These are phyloP conservation scores for Tridacna gigas DNA, from an alignment of 2,888 invertebrate genomes.

Conservation along the genomic window DNA sequence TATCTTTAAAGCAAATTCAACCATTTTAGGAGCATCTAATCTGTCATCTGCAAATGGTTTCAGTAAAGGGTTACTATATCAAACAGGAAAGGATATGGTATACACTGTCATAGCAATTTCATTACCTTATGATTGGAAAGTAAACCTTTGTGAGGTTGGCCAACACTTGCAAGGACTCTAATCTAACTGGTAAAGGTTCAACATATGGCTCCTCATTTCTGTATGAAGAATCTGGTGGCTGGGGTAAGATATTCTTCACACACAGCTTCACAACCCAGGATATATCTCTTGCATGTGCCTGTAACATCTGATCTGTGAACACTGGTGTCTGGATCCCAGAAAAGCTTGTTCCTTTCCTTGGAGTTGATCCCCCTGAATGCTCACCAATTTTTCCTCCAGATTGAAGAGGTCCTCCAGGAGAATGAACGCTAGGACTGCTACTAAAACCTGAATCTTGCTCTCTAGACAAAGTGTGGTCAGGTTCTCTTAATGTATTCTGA, in stretches of 20 bases:
- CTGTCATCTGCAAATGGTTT: too few relatives aligned
- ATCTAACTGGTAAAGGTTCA: conserved; percentile 88
- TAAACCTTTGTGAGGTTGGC: conserved; percentile 83
- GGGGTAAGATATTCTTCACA: conserved; percentile 80
- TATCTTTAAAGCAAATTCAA: too few relatives aligned
- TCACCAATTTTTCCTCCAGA: conserved; percentile 42
- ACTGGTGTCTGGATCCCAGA: conserved; percentile 79
- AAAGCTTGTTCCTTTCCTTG: conserved; percentile 61
- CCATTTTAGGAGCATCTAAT: too few relatives aligned
- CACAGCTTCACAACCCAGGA: conserved; percentile 84
- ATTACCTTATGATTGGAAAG: conserved; percentile 84
- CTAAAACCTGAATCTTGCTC: conserved; percentile 36
- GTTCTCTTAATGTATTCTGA: not conserved
- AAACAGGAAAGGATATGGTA: too few relatives aligned
- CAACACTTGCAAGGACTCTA: conserved; percentile 91
- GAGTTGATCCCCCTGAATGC: conserved; percentile 65
- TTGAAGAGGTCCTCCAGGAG: conserved; percentile 47
- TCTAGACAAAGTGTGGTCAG: conserved; percentile 1
- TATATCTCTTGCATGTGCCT: conserved; percentile 71
- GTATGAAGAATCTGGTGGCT: conserved; percentile 37
- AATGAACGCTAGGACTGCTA: conserved; percentile 42
- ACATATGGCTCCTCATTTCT: conserved; percentile 50
- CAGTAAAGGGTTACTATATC: too few relatives aligned
- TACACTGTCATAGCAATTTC: not conserved
- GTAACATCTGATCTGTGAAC: conserved; percentile 73